Percentiles rank a stretch among this genome's conserved stretches.
Conservation (phyloP, 2,797 vertebrate genomes). For the Argya squamiceps region DNA sequence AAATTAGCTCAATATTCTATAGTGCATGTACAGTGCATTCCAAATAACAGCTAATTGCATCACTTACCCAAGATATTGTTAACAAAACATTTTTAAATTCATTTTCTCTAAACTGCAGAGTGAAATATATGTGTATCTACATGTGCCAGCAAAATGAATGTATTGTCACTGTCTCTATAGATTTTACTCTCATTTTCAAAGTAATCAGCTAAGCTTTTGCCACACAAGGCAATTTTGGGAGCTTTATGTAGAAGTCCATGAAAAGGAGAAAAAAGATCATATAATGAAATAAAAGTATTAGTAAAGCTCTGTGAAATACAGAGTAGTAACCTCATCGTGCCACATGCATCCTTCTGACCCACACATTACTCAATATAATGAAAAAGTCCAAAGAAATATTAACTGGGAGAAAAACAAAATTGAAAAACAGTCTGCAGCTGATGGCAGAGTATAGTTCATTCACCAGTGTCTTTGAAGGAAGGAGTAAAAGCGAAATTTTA, state of each 20-base stretch:
- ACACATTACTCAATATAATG: conserved; percentile 7
- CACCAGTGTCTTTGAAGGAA: neutral
- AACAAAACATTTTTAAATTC: neutral
- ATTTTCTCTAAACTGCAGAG: neutral
- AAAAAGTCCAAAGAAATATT: conserved; percentile 13
- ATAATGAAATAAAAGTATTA: neutral
- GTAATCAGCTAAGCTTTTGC: neutral
- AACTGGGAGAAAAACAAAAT: neutral
- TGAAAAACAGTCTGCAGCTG: neutral
- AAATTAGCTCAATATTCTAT: neutral
- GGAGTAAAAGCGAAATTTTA: neutral
- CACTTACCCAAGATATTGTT: neutral
- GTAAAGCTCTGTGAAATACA: neutral
- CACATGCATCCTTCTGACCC: neutral
- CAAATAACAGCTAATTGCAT: neutral
- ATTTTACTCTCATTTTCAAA: conserved; percentile 13
- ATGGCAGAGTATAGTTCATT: neutral
- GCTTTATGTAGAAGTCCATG: neutral
- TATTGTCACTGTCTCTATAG: neutral
- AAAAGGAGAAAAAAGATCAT: neutral
- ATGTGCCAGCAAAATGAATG: neutral
- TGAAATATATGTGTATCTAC: neutral
- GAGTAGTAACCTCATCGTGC: neutral
- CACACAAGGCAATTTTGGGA: neutral
- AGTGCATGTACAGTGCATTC: neutral